phyloP scores from a whole-genome alignment of 2,113 vertebrate species.

The Martes martes region DNA sequence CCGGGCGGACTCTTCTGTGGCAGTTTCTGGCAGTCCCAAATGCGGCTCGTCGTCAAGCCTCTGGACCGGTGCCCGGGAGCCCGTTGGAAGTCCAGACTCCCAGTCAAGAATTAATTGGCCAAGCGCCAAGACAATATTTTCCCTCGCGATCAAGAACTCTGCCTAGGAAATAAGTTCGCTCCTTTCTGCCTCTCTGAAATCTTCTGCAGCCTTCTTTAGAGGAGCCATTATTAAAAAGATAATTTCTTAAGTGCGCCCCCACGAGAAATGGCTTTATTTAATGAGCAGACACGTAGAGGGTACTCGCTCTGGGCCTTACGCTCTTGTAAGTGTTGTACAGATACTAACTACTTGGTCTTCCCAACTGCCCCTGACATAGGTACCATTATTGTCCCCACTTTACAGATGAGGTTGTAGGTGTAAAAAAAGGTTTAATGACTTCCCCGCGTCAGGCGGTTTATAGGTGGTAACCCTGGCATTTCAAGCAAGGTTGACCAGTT shows the following conservation, averaged over 20 bases:
- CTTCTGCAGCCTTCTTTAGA: constrained; percentile 27
- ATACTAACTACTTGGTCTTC: neutral
- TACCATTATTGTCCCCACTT: neutral
- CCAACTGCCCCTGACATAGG: neutral
- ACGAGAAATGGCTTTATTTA: neutral
- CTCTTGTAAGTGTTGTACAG: neutral
- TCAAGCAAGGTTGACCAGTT: neutral
- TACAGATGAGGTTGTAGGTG: neutral
- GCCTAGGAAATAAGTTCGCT: constrained; percentile 62
- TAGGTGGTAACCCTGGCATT: neutral
- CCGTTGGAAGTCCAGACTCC: constrained; percentile 70
- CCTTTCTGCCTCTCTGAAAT: constrained; percentile 47
- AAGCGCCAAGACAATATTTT: constrained; percentile 65
- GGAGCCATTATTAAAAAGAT: neutral
- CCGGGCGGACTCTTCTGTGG: constrained; percentile 58
- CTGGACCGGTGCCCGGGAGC: constrained; percentile 60
- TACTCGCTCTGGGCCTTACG: neutral
- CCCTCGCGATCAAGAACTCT: constrained; percentile 58
- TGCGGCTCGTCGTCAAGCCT: constrained; percentile 60
- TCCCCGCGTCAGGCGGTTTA: neutral
- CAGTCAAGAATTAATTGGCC: constrained; percentile 71
- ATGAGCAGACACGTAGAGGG: neutral
- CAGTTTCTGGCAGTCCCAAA: constrained; percentile 67
- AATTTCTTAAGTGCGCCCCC: neutral
- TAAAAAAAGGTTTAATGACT: neutral